Evolutionary conservation across 2,797 vertebrate genomes (phyloP), one percentile per base, ranked within the genome.

Genomic region (Falco berigora): DNA sequence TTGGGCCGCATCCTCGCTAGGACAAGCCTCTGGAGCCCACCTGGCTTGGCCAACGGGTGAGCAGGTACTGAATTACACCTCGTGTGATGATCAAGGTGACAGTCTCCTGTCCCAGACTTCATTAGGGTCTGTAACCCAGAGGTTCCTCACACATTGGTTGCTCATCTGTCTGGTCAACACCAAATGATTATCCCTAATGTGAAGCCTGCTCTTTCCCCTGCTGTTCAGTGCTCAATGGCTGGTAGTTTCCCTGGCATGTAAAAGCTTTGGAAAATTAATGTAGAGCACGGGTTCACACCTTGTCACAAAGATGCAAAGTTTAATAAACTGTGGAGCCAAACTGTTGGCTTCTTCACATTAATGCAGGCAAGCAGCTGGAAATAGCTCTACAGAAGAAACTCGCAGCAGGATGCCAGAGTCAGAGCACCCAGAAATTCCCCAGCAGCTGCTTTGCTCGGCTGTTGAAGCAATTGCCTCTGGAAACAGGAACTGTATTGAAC

Each of bases 291-390:
- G 44, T 94, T 96, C 64, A 11, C 94, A 86, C 94, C 94, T 94
- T 96, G 94, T 97, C 96, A 95, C 5, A 1, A 24, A 64, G 84
- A 91, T 59, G 53, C 17, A 10, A 74, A 86, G 84, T 96, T 95
- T 95, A 97, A 96, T 92, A 93, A 96, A 89, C 86, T 61, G 23
- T 46, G 81, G 92, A 96, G 81, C 80, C 94, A 49, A 90, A 92
- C 81, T 46, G 84, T 85, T 85, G 94, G 55, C 61, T 96, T n/a
- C 74, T 59, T 79, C 0, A 3, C 73, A 4, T 61, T 36, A 32
- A 32, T 52, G 78, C 32, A 47, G 75, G 64, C 12, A 7, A 95
- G 75, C 92, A 93, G 87, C 92, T 95, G 92, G 92, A 64, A 88
- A 14, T 8, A 30, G 64, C 64, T 92, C 56, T 55, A 18, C 64